Conservation (phyloP, 2,113 vertebrate species). For the Semnornis frantzii region DNA sequence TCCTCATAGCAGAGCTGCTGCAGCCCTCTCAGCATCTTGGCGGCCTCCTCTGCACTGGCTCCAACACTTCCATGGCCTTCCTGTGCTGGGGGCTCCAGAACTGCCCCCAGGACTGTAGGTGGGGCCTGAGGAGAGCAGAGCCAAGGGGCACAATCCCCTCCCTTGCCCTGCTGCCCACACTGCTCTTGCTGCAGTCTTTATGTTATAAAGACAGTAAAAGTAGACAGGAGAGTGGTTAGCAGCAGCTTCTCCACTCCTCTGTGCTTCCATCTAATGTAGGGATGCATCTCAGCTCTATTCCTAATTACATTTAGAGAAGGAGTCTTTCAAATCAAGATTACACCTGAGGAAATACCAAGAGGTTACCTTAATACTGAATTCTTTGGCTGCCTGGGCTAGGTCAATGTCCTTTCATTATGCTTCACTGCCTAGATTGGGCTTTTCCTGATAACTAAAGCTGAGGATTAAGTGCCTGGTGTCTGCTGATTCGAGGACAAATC, state of each 20-base stretch:
- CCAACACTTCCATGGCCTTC: too few species aligned
- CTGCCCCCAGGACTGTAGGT: too few species aligned
- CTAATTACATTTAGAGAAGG: background rate
- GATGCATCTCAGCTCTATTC: background rate
- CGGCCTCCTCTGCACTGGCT: too few species aligned
- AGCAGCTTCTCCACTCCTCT: background rate
- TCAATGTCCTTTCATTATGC: accelerated
- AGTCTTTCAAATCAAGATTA: background rate
- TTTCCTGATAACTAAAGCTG: background rate
- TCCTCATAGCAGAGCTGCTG: too few species aligned
- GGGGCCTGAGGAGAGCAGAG: too few species aligned
- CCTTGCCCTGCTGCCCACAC: too few species aligned
- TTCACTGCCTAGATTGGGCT: background rate
- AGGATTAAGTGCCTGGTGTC: background rate
- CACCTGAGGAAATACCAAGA: background rate
- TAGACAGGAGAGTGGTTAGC: background rate
- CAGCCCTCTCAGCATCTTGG: too few species aligned
- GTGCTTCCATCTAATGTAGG: background rate
- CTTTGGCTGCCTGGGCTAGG: background rate
- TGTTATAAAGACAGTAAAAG: background rate
- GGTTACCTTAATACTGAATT: background rate
- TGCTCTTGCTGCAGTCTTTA: background rate
- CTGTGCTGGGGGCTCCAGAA: too few species aligned
- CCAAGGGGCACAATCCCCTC: too few species aligned
- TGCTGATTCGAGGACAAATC: background rate